Percentiles rank a stretch among this genome's conserved stretches.
phyloP scores from a whole-genome alignment of 2,797 vertebrate genomes.

The Enteromius mattozi region DNA sequence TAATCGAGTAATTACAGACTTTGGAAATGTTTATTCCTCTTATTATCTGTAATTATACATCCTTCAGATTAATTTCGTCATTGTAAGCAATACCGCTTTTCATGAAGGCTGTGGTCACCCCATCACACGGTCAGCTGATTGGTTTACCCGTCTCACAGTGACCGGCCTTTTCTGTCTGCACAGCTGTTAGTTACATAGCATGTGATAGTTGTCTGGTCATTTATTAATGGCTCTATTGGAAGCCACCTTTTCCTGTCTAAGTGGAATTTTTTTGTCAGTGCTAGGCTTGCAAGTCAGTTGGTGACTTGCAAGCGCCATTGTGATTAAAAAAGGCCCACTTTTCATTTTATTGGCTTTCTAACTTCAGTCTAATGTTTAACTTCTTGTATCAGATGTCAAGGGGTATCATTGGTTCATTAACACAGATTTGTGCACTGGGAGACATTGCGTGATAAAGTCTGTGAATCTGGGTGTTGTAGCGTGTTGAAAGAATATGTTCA shows the following conservation, averaged over 20 bases:
- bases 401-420: not conserved
- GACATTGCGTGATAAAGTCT: not conserved
- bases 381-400: constrained; percentile 7
- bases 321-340: not conserved
- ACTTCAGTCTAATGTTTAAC: constrained; percentile 25
- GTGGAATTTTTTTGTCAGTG: constrained; percentile 2
- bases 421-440: constrained; percentile 8
- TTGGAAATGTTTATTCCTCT: not conserved
- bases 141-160: constrained; percentile 13
- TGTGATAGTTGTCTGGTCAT: constrained; percentile 16
- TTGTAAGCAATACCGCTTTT: not conserved
- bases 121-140: constrained; percentile 15
- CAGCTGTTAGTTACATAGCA: constrained; percentile 24
- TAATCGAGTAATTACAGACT: not conserved
- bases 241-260: not conserved
- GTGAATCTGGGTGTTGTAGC: not conserved
- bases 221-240: constrained; percentile 25
- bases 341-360: constrained; percentile 11
- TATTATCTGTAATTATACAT: not conserved
- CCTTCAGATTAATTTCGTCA: not conserved
- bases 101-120: not conserved
- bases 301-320: not conserved
- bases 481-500: not conserved
- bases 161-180: constrained; percentile 43
- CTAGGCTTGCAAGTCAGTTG: not conserved